Conservation (phyloP, 2,113 vertebrate species). For the Notothenia coriiceps region DNA sequence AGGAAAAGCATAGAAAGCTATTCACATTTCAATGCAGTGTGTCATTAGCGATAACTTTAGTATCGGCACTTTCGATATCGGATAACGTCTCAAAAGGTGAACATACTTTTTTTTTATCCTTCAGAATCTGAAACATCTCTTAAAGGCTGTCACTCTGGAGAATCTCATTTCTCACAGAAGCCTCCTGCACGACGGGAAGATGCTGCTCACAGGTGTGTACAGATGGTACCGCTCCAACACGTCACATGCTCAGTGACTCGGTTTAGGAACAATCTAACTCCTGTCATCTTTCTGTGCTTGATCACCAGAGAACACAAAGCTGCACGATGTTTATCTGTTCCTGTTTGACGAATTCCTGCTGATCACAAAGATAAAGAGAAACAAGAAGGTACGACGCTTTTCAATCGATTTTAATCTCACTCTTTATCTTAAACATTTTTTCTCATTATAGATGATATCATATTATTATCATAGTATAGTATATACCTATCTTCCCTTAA, state of each 20-base stretch:
- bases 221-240: not conserved
- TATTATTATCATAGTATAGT: too few relatives aligned
- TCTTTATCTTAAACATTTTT: too few relatives aligned
- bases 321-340: conserved; percentile 90
- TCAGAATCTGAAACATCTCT: conserved; percentile 90
- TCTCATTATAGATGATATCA: too few relatives aligned
- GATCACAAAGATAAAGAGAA: conserved; percentile 91
- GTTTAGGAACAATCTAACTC: not conserved
- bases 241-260: not conserved
- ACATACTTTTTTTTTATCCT: conserved; percentile 6
- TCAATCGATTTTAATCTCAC: too few relatives aligned
- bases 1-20: not conserved
- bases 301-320: conserved; percentile 87
- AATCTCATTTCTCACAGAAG: conserved; percentile 89
- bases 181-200: conserved; percentile 89
- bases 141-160: conserved; percentile 89
- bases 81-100: not conserved
- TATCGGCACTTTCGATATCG: not conserved
- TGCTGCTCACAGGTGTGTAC: conserved; percentile 86
- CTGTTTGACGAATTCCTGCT: conserved; percentile 93
- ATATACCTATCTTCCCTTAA: too few relatives aligned
- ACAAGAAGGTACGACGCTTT: conserved; percentile 85
- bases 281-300: conserved; percentile 14
- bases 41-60: not conserved
- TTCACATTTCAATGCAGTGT: not conserved